A percentile compares a stretch with the other conserved stretches of the same genome.
Conservation (phyloP, 2,797 vertebrate genomes). For the Anas acuta region DNA sequence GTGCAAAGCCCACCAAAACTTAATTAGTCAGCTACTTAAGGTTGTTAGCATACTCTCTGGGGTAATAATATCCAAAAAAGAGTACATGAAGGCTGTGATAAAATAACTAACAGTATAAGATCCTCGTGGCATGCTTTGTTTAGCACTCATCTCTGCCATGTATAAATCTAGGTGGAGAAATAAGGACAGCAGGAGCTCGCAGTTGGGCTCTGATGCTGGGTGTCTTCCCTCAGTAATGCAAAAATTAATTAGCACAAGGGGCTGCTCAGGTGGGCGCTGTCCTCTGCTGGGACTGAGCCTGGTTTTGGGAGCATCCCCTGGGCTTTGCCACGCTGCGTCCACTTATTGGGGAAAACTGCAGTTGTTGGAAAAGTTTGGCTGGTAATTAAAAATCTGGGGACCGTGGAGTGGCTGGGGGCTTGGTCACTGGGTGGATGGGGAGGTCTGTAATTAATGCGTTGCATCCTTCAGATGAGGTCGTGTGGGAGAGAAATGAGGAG, state of each 20-base stretch:
- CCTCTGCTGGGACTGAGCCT: background rate
- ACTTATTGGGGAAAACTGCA: background rate
- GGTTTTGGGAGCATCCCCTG: background rate
- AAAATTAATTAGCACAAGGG: background rate
- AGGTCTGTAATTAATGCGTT: background rate
- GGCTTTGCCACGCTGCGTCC: background rate
- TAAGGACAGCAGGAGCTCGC: background rate
- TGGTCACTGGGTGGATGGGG: background rate
- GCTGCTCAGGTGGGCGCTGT: background rate
- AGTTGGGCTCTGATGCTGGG: background rate
- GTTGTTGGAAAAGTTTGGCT: background rate
- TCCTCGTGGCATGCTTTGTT: conserved; percentile 26
- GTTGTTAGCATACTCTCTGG: conserved; percentile 68
- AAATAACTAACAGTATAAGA: conserved; percentile 66
- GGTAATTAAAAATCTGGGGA: background rate
- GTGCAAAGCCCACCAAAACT: conserved; percentile 60
- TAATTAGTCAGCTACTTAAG: conserved; percentile 77
- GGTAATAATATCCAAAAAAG: conserved; percentile 62
- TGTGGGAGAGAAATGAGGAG: background rate
- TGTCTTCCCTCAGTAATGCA: background rate
- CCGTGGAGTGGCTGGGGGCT: accelerated
- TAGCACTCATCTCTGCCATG: background rate
- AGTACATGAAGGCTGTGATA: conserved; percentile 36
- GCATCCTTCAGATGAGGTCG: background rate
- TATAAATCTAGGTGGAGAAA: background rate